Conservation (phyloP, 1,140 invertebrate species). For the Sycophaga agraensis region DNA sequence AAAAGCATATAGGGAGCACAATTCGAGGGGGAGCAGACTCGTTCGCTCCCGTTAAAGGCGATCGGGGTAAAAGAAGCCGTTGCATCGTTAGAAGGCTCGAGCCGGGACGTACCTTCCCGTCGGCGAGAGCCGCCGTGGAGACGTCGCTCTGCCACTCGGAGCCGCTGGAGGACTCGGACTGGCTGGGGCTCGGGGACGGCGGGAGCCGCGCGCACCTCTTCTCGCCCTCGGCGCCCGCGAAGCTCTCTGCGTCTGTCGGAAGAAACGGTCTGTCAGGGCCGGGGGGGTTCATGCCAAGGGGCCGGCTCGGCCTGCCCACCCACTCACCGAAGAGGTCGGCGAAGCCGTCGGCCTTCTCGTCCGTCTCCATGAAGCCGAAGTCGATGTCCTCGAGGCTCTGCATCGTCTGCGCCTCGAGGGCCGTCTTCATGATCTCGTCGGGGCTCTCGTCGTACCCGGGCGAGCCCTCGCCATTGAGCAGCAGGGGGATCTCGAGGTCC, state of each 20-base stretch:
- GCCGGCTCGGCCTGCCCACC: conserved; percentile 36
- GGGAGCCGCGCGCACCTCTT: conserved; percentile 38
- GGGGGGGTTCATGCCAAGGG: too few relatives aligned
- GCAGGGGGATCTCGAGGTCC: conserved; percentile 44
- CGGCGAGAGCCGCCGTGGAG: neutral
- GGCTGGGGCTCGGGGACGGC: conserved; percentile 42
- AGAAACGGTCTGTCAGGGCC: conserved; percentile 42
- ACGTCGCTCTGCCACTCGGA: conserved; percentile 37
- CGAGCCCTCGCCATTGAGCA: conserved; percentile 36
- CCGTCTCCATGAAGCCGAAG: conserved; percentile 12
- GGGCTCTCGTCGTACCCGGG: conserved; percentile 31
- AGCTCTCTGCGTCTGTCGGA: too few relatives aligned
- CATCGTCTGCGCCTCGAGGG: conserved; percentile 19
- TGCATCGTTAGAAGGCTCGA: too few relatives aligned
- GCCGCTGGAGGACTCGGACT: conserved; percentile 40
- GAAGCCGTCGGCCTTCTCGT: conserved; percentile 6
- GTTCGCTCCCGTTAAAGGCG: too few relatives aligned
- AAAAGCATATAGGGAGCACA: too few relatives aligned
- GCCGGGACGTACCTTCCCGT: conserved; percentile 13
- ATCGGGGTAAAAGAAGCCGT: too few relatives aligned
- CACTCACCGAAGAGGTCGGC: conserved; percentile 6
- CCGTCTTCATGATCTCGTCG: conserved; percentile 38
- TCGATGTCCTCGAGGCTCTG: conserved; percentile 25
- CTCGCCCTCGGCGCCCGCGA: too few relatives aligned
- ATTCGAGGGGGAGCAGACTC: too few relatives aligned